Evolutionary conservation across 30 jellyfish, hydroid and myxozoan species (phyloP).

Genomic region (Euphysa ruthae): DNA sequence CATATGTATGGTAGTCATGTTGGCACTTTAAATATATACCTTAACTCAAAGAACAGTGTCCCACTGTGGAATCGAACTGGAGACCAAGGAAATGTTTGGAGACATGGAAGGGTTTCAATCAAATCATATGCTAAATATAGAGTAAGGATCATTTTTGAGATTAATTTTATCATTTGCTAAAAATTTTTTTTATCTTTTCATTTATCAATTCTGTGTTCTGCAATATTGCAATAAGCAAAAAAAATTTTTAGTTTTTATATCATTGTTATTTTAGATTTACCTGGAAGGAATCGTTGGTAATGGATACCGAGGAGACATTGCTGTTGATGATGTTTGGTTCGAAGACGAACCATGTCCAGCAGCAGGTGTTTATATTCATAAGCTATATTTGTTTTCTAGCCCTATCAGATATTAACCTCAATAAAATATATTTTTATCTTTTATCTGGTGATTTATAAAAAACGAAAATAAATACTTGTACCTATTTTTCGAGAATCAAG

Average conservation of each 20-base stretch:
- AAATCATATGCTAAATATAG: neutral
- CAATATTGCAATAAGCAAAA: no score
- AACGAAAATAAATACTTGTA: no score
- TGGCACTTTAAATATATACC: conserved; percentile 68
- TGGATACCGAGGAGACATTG: conserved; percentile 84
- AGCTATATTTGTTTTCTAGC: no score
- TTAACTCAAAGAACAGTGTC: conserved; percentile 24
- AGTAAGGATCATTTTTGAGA: no score
- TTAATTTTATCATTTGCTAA: no score
- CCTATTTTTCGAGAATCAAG: no score
- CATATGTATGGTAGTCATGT: conserved; percentile 86
- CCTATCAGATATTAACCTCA: no score
- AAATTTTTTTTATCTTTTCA: no score
- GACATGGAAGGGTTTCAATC: conserved; percentile 77
- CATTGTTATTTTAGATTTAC: conserved; percentile 27
- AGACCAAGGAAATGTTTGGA: conserved; percentile 88
- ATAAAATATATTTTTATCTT: no score
- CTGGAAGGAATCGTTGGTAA: conserved; percentile 85
- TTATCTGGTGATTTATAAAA: no score
- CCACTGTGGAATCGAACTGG: conserved; percentile 89
- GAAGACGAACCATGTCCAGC: conserved; percentile 48
- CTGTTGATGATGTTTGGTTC: conserved; percentile 76
- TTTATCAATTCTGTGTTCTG: neutral
- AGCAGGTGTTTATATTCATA: conserved; percentile 35
- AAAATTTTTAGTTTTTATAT: neutral